phyloP scores from a whole-genome alignment of 1,140 invertebrate genomes.

The Pseudomyrmex sp. region DNA sequence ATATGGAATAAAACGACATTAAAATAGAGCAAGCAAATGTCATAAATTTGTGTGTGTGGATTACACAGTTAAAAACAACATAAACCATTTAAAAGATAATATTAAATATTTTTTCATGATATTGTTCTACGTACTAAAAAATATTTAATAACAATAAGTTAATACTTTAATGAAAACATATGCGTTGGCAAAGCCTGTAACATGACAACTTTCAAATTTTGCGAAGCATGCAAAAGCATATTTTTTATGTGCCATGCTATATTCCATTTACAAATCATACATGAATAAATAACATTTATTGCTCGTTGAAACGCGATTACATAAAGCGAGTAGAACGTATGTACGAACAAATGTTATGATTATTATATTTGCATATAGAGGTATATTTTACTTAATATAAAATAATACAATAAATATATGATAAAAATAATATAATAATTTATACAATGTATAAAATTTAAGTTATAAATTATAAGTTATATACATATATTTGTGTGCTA shows the following conservation, averaged over 20 bases:
- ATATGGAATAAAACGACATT: no score
- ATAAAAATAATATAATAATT: no score
- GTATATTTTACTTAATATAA: background rate
- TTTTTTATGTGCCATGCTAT: background rate
- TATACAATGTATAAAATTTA: no score
- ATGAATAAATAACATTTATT: conserved; percentile 19
- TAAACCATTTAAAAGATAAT: conserved; percentile 3
- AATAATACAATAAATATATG: background rate
- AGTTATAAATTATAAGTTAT: no score
- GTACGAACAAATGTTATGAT: background rate
- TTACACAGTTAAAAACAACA: conserved; percentile 39
- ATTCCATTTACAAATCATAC: conserved; percentile 38
- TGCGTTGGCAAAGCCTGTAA: background rate
- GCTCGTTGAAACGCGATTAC: background rate
- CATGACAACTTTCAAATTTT: conserved; percentile 3
- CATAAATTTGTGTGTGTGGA: no score
- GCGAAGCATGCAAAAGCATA: conserved; percentile 36
- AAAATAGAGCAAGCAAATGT: no score
- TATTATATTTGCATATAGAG: background rate
- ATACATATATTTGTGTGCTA: no score
- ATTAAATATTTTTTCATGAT: background rate
- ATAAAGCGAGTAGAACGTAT: conserved; percentile 3
- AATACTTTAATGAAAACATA: background rate
- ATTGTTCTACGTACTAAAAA: conserved; percentile 34
- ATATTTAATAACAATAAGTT: conserved; percentile 3